Base-by-base conservation (phyloP, 2,113 vertebrate species). In the Pungitius pungitius region DNA sequence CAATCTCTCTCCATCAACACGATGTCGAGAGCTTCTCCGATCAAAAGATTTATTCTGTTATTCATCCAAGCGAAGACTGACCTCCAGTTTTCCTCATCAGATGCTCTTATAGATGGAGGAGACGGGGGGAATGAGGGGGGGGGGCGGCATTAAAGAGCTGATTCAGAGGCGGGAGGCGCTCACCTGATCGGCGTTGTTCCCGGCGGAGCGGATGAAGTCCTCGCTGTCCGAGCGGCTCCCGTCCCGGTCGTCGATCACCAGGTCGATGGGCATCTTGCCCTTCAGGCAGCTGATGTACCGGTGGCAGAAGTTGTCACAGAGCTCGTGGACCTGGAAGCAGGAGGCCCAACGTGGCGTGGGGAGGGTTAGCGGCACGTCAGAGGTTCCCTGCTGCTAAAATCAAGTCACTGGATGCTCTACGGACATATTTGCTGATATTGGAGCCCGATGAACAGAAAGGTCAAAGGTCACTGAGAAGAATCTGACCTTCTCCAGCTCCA, bases 241-340 rank as follows among this genome's bases (percentile, higher is more conserved):
- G 85, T 98, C 96, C 92, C 95, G 93, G 90, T 97, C 96, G 78
- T 98, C 96, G 82, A 97, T 96, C 65, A 98, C 96, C 94, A 98
- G 93, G 91, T 98, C 96, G 77, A 98, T 96, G 54, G 97, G 97
- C 97, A 98, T 98, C 90, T 98, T 98, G 73, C 96, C 97, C 91
- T 97, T 98, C 93, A 98, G 96, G 90, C 97, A 98, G 94, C 96
- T 97, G 94, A 98, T 97, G 93, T 98, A 98, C 83, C 96, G 96
- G 90, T 97, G 96, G 90, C 97, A 98, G 95, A 98, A 98, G 95
- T 98, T 98, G 94, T 98, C 97, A 87, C 97, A 98, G 69, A 98
- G 94, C 93, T 98, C 97, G 85, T 98, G 96, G 85, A 98, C 97
- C 97, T 98, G 87, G 59, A 69, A 47, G 39, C 33, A 35, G 33